A percentile compares a stretch with the other conserved stretches of the same genome.
Evolutionary conservation across 1,140 invertebrate species (phyloP).

Genomic region (Coelopa frigida): DNA sequence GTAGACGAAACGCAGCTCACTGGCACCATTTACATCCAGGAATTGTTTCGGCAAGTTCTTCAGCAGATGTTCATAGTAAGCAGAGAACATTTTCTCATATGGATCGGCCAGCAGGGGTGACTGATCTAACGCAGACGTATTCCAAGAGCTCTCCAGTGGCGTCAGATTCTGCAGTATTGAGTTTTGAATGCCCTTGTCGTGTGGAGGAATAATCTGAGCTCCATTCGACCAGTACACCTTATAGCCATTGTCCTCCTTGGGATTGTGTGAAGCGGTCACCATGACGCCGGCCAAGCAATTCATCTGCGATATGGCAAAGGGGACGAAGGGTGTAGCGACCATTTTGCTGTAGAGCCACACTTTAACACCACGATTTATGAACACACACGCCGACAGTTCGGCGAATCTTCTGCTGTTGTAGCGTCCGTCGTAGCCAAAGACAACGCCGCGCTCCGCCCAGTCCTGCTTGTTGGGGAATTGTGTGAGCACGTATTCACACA

Average conservation of each 20-base stretch:
- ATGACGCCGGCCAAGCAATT: slow-evolving; percentile 78
- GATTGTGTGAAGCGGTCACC: slow-evolving; percentile 98
- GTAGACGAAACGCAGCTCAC: slow-evolving; percentile 69
- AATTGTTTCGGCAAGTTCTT: slow-evolving; percentile 14
- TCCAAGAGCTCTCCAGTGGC: slow-evolving; percentile 30
- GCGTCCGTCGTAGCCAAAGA: slow-evolving; percentile 92
- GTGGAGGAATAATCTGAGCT: slow-evolving; percentile 90
- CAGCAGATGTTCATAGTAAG: slow-evolving; percentile 17
- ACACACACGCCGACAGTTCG: slow-evolving; percentile 72
- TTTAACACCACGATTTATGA: slow-evolving; percentile 66
- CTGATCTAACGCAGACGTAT: slow-evolving; percentile 9
- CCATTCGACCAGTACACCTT: slow-evolving; percentile 97
- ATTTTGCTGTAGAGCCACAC: slow-evolving; percentile 78
- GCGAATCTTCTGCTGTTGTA: slow-evolving; percentile 94
- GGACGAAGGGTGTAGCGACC: slow-evolving; percentile 89
- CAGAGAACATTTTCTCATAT: slow-evolving; percentile 45
- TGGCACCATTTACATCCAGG: slow-evolving; percentile 21
- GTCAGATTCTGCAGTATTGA: slow-evolving; percentile 71
- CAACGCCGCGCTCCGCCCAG: slow-evolving; percentile 60
- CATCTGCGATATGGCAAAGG: slow-evolving; percentile 67
- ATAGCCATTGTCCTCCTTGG: slow-evolving; percentile 98
- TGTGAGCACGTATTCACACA: slow-evolving; percentile 69
- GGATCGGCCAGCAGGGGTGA: slow-evolving; percentile 50
- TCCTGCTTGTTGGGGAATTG: slow-evolving; percentile 43
- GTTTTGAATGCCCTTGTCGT: slow-evolving; percentile 81